These are phyloP conservation scores for Ceratosolen solmsi DNA, from an alignment of 1,140 invertebrate species.

Conservation along the genomic window DNA sequence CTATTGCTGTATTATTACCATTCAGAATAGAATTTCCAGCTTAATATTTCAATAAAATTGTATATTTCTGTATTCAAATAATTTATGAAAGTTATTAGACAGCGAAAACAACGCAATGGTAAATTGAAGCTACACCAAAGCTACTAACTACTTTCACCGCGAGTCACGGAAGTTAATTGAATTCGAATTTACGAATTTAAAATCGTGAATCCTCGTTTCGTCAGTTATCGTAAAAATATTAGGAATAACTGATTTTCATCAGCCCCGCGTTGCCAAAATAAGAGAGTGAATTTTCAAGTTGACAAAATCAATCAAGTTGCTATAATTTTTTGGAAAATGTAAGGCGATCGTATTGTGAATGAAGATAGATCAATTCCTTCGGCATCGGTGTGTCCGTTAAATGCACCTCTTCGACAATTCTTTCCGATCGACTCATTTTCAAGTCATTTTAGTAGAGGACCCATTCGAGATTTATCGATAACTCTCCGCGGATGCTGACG, in stretches of 20 bases:
- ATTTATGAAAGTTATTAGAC: too few species aligned
- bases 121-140: constrained; percentile 11
- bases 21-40: too few species aligned
- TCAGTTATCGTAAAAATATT: neutral
- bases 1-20: too few species aligned
- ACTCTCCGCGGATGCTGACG: too few species aligned
- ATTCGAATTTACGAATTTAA: neutral
- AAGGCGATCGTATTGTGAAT: neutral
- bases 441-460: too few species aligned
- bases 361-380: constrained; percentile 12
- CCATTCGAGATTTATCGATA: too few species aligned
- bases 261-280: too few species aligned
- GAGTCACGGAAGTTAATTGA: constrained; percentile 18
- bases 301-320: neutral
- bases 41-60: too few species aligned
- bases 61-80: too few species aligned
- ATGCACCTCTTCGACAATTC: constrained; percentile 19
- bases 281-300: too few species aligned
- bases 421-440: too few species aligned
- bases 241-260: too few species aligned
- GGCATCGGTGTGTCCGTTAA: neutral
- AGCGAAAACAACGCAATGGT: neutral
- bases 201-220: neutral
- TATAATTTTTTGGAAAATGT: neutral
- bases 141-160: constrained; percentile 6